Evolutionary conservation across 2,888 invertebrate species (phyloP).

Genomic region (Mylabris sibirica): DNA sequence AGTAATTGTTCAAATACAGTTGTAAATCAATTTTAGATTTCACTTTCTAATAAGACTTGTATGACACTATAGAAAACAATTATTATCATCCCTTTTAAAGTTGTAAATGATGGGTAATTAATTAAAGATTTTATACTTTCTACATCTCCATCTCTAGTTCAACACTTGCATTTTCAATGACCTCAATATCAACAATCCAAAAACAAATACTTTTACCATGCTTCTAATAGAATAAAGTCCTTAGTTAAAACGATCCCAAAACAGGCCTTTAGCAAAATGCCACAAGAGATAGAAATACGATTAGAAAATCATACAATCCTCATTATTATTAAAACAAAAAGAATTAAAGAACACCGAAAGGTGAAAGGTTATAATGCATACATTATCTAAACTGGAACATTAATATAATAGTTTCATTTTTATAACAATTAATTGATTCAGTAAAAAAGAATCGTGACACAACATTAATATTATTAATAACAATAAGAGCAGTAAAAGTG

Average conservation of each 20-base stretch:
- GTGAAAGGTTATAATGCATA: constrained; percentile 4
- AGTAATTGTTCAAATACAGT: too few species aligned
- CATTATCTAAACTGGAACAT: too few species aligned
- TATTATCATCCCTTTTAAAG: too few species aligned
- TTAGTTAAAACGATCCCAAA: not conserved
- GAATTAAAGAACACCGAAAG: not conserved
- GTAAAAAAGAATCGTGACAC: not conserved
- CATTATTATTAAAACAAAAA: not conserved
- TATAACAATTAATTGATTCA: not conserved
- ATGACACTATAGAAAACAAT: too few species aligned
- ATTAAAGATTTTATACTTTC: too few species aligned
- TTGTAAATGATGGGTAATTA: too few species aligned
- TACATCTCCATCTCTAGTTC: too few species aligned
- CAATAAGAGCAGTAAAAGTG: not conserved
- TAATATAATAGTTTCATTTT: too few species aligned
- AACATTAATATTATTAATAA: not conserved
- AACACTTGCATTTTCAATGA: constrained; percentile 7
- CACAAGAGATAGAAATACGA: not conserved
- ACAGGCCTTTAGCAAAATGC: not conserved
- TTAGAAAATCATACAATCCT: not conserved
- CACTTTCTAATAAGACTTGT: too few species aligned
- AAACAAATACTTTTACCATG: not conserved
- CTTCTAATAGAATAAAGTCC: not conserved
- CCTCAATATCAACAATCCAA: not conserved
- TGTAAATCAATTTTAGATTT: too few species aligned